Base-by-base conservation (phyloP, 2,888 invertebrate genomes). In the Masnerella sp. region DNA sequence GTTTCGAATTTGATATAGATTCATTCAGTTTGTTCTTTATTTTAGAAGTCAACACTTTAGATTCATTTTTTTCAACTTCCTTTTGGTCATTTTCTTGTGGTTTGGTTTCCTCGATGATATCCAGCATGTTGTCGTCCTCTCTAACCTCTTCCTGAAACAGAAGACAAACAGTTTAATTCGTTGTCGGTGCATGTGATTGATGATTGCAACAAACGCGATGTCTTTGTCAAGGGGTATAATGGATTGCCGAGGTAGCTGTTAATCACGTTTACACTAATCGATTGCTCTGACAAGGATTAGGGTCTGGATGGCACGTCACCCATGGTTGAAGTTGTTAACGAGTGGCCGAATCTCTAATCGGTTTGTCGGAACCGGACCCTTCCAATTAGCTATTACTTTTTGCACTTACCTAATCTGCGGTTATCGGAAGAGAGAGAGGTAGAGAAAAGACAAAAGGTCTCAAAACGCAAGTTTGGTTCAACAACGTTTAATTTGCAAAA, bases 1-100 rank as follows among this genome's bases (percentile, higher is more conserved):
- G 1, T 49, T 9, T 18, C 7, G 3, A 3, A 14, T 14, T 34
- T 5, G 28, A 40, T 0, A 20, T 9, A 7, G 73, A 80, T 11
- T 81, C 83, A 38, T 85, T 85, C 17, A 85, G 43, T 25, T 82
- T 85, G 7, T 84, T 84, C 54, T 85, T n/a, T n/a, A n/a, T n/a
- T n/a, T n/a, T n/a, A n/a, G n/a, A n/a, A n/a, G n/a, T n/a, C n/a
- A n/a, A n/a, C n/a, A n/a, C n/a, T n/a, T 84, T 20, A 84, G 78
- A 14, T 80, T 82, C 43, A 83, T 83, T 56, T 82, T 85, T 2
- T 62, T 62, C n/a, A 15, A 1, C 17, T 45, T 61, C 3, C 14
- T 38, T 30, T 49, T 47, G 9, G n/a, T n/a, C n/a, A n/a, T n/a
- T n/a, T n/a, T n/a, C n/a, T n/a, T n/a, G n/a, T n/a, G n/a, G n/a